Base-by-base conservation (phyloP, 1,140 invertebrate genomes). In the Trachelipus rathkii region DNA sequence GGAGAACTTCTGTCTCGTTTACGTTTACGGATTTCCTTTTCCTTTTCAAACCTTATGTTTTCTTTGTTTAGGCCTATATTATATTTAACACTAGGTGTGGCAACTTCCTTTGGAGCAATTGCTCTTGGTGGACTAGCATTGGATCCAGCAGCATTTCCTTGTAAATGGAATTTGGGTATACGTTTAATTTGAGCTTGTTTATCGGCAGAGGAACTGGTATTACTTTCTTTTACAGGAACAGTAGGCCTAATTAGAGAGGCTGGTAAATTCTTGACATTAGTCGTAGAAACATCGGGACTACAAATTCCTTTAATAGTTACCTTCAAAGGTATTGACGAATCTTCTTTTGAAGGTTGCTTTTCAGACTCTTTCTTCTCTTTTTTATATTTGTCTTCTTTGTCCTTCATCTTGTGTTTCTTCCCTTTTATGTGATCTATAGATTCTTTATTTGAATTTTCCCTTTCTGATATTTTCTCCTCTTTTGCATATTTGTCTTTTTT, bases 291-390 rank as follows among this genome's bases (percentile, higher is more conserved):
- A 69, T 83, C 83, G 6, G 82, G 81, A 44, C 77, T 82, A 67
- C 85, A 78, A n/a, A 85, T 85, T 1, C 89, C 83, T 82, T 89
- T 89, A 71, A 91, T 90, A 33, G 89, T 91, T 13, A 91, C 89
- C 81, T 89, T 90, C 9, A 90, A 87, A 1, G 88, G 87, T 67
- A 86, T 85, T 0, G 85, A 83, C 3, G 77, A 82, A 45, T 77
- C 70, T 53, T 82, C 71, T 50, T 72, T 72, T 70, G 71, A 67
- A 70, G 44, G 5, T n/a, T 72, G 67, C 33, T 74, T 45, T 11
- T 80, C 73, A 15, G 43, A n/a, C n/a, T 74, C 71, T 21, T 78
- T 74, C 44, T 81, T 70, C 44, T 82, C 77, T 19, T 82, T 71
- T 60, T 45, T 33, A 21, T 74, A 72, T 43, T 78, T 74, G 45